Base-by-base conservation (phyloP, 2,113 vertebrate species). In the Suncus etruscus region DNA sequence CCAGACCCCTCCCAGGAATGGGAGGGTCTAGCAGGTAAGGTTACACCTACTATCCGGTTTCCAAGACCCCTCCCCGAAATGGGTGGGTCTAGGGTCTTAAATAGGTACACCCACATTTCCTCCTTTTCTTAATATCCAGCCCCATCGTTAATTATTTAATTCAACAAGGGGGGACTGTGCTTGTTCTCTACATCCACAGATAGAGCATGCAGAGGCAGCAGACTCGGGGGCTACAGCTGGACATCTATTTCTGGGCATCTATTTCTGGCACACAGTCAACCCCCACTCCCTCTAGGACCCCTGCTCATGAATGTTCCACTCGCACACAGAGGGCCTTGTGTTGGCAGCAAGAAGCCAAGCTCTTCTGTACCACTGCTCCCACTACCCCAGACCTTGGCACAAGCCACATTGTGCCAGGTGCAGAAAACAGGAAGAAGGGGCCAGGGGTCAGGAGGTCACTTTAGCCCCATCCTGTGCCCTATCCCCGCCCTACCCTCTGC, bases 311-410 rank as follows among this genome's bases (percentile, higher is more conserved):
- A 79, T 91, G 83, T 89, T 92, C 89, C 78, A 69, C 68, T 63
- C 58, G 66, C 51, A 84, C 94, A 96, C 95, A 96, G 93, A 96
- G 87, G 50, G 74, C 95, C 94, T 96, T 97, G 96, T 97, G 85
- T 25, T 5, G 66, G 73, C 16, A 87, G 75, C 27, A 1, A 50
- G 78, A 74, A 82, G 83, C 92, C 95, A 94, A 70, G 45, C 27
- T 88, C 89, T 85, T 94, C 95, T 96, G 86, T 91, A 77, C 68
- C 27, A 10, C 15, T 39, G 47, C 47, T 68, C 29, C 72, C 54
- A 32, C 65, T 32, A 20, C 45, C 74, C 72, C 87, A 29, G 78
- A 79, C 76, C 90, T 91, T 96, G 96, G 96, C 96, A 95, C 48
- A 45, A 91, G 50, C 54, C 5, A 58, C 3, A 0, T 54, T 63